phyloP scores from a whole-genome alignment of 1,140 invertebrate species.

The Steinernema feltiae region DNA sequence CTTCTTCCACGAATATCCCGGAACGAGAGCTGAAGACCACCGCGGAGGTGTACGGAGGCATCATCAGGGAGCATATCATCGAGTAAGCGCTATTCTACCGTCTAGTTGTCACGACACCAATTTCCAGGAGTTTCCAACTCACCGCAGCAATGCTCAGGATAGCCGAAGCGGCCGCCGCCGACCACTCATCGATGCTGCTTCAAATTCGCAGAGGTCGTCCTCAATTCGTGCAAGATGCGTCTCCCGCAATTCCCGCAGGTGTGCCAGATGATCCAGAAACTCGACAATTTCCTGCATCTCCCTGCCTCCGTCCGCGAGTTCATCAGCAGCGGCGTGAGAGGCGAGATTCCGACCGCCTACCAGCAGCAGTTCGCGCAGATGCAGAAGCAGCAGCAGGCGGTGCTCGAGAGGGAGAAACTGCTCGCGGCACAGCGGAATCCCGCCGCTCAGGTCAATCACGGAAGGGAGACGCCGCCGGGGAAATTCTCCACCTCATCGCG shows the following conservation, averaged over 20 bases:
- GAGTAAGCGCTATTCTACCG: slow-evolving; percentile 64
- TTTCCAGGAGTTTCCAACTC: slow-evolving; percentile 49
- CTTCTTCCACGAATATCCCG: slow-evolving; percentile 96
- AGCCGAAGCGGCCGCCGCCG: slow-evolving; percentile 44
- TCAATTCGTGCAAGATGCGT: slow-evolving; percentile 44
- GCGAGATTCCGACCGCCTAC: slow-evolving; percentile 24
- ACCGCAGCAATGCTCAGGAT: slow-evolving; percentile 52
- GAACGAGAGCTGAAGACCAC: slow-evolving; percentile 95
- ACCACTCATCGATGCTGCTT: slow-evolving; percentile 38
- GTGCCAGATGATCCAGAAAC: slow-evolving; percentile 48
- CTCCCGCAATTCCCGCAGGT: slow-evolving; percentile 51
- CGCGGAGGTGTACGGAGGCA: slow-evolving; percentile 92
- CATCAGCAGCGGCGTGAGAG: slow-evolving; percentile 36
- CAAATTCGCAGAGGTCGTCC: slow-evolving; percentile 50
- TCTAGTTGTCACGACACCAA: neutral
- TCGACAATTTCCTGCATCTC: slow-evolving; percentile 42
- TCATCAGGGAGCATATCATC: slow-evolving; percentile 83
- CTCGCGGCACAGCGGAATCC: neutral
- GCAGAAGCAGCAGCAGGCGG: neutral
- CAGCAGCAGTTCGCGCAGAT: neutral
- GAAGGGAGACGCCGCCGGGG: neutral
- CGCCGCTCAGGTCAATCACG: neutral
- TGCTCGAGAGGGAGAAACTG: neutral
- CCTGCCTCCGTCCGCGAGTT: slow-evolving; percentile 42
- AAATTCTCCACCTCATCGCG: neutral